Base-by-base conservation (phyloP, 1,140 invertebrate genomes). In the Neotoxoptera formosana region DNA sequence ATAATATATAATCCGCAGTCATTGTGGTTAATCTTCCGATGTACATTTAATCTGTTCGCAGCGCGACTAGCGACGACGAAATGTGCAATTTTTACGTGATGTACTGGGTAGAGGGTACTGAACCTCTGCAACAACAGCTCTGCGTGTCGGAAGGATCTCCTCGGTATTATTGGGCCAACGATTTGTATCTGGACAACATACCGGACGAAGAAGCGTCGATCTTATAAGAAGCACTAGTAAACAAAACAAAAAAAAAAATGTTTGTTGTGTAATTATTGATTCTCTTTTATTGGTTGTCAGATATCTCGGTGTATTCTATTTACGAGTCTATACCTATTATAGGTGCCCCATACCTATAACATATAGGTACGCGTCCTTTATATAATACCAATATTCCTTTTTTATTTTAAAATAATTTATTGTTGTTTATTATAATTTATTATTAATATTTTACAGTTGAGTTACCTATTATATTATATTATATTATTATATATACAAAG, bases 1-100 rank as follows among this genome's bases (percentile, higher is more conserved):
- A 87, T 83, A 30, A 90, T 34, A 90, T 67, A n/a, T 17, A 8
- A 87, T 87, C 30, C 41, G 41, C 30, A 11, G 47, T 87, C 17
- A 21, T 8, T 90, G 20, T 34, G 41, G 25, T 25, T 41, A 90
- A 90, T 56, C 11, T 0, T 90, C 20, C 25, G 23, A n/a, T 23
- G 86, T 53, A 4, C 6, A 21, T 53, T 56, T 25, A n/a, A n/a
- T 90, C n/a, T 30, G 34, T 67, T 53, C 36, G 30, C 95, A 98
- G 98, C 1, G 95, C 97, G 17, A 99, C 99, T 30, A 98, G 98
- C 94, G 96, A 97, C 41, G 98, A 99, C 95, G 99, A 99, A 96
- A 99, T 99, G 99, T 99, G 99, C 96, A 99, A 99, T 95, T 99
- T 99, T 95, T 99, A 99, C 95, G 95, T 99, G 36, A 99, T 99